Percentiles rank a stretch among this genome's conserved stretches.
Conservation (phyloP, 2,113 vertebrate genomes). For the Hassar affinis region DNA sequence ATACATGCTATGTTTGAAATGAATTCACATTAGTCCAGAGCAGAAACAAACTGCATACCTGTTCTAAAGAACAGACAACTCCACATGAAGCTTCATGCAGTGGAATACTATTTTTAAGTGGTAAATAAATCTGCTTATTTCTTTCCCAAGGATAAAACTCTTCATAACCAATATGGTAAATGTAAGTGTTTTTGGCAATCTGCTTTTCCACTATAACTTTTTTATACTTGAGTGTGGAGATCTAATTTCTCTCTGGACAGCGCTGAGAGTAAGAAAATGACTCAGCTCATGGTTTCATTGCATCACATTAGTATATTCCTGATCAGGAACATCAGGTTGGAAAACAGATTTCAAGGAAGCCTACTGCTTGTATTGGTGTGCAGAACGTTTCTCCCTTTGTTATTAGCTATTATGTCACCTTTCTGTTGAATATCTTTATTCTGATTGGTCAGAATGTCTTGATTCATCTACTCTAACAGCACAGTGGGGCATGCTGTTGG, state of each 20-base stretch:
- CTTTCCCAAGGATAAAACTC: background rate
- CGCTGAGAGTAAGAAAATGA: background rate
- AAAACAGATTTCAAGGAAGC: background rate
- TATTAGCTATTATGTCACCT: background rate
- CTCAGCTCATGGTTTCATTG: background rate
- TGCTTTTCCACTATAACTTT: background rate
- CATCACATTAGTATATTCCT: background rate
- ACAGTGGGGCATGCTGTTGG: background rate
- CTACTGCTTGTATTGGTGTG: background rate
- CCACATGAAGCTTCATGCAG: background rate
- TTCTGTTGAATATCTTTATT: background rate
- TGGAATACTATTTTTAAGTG: background rate
- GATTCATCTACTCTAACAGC: background rate
- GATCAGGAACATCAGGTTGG: background rate
- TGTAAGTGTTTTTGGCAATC: background rate
- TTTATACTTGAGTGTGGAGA: background rate
- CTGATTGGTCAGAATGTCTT: background rate
- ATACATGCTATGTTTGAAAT: background rate
- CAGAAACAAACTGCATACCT: background rate
- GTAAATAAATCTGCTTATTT: background rate
- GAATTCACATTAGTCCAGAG: background rate
- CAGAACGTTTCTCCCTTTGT: background rate
- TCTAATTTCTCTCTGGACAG: background rate
- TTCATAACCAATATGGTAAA: background rate
- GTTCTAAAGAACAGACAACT: background rate